These are phyloP conservation scores for Boloria euphrosyne DNA, from an alignment of 2,888 invertebrate species.

Conservation along the genomic window DNA sequence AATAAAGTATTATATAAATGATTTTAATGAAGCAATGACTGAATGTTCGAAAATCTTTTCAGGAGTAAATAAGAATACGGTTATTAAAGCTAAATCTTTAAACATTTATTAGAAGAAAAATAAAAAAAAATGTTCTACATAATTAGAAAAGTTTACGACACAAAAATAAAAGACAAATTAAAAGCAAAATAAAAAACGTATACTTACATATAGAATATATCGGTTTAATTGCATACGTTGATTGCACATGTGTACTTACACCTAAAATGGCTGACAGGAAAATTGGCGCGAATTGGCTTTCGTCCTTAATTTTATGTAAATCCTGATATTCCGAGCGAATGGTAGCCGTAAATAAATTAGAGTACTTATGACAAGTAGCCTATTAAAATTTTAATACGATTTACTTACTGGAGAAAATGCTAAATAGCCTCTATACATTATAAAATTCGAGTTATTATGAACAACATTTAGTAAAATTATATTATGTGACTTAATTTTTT, in stretches of 20 bases:
- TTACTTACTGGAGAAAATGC: background rate
- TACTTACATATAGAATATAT: background rate
- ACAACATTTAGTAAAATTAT: too few species aligned
- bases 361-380: background rate
- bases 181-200: background rate
- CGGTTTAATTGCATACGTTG: slow-evolving; percentile 8
- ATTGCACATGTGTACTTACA: slow-evolving; percentile 7
- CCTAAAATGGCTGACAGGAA: slow-evolving; percentile 23
- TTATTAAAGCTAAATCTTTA: too few species aligned
- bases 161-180: background rate
- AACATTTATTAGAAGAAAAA: too few species aligned
- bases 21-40: background rate
- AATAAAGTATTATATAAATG: background rate
- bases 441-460: too few species aligned
- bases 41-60: too few species aligned
- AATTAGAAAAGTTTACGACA: too few species aligned
- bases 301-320: slow-evolving; percentile 15
- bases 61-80: too few species aligned
- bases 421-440: too few species aligned
- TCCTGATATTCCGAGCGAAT: slow-evolving; percentile 9
- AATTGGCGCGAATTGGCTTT: slow-evolving; percentile 21
- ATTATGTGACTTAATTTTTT: too few species aligned
- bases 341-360: background rate
- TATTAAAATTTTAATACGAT: background rate
- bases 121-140: too few species aligned